Base-by-base conservation (phyloP, 1,140 invertebrate species). In the Tetramorium parvispinum region DNA sequence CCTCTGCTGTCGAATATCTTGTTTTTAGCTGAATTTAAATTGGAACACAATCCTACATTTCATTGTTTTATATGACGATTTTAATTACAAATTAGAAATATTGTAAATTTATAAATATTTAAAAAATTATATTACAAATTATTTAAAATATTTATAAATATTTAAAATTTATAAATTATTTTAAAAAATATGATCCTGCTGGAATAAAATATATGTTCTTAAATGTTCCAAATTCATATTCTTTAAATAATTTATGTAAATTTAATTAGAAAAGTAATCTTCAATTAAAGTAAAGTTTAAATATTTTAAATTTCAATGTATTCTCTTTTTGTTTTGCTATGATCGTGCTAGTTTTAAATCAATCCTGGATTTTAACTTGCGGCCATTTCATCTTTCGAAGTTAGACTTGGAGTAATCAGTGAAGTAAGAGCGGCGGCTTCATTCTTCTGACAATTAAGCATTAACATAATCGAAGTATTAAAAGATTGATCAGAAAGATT, bases 371-470 rank as follows among this genome's bases (percentile, higher is more conserved):
- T 70, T 53, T 49, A 49, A 24, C 7, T 32, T 10, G 51, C 37
- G 18, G 13, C 1, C 2, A 11, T 65, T 65, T 66, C 6, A 5
- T 82, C 27, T 78, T 55, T 71, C 37, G 66, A 88, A 83, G 21
- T 66, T 89, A 71, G 82, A 77, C 87, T 90, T 90, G 85, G 82
- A 92, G 89, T 90, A 90, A 90, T 85, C 59, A 43, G 18, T 18
- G 37, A 18, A 55, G 1, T 70, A 27, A 27, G 2, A 43, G 24
- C 16, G 46, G 3, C 46, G 61, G 40, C 11, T 18, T 59, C 18
- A 11, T 59, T 24, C 4, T 13, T 55, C 43, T 46, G 3, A 43
- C 21, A 65, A 51, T 27, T 55, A 3, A 78, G 16, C 11, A 24
- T 66, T 6, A 49, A 55, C 1, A n/a, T n/a, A 65, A 66, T 40